Percentiles rank a stretch among this genome's conserved stretches.
Conservation (phyloP, 2,888 invertebrate species). For the Agriotes lineatus region DNA sequence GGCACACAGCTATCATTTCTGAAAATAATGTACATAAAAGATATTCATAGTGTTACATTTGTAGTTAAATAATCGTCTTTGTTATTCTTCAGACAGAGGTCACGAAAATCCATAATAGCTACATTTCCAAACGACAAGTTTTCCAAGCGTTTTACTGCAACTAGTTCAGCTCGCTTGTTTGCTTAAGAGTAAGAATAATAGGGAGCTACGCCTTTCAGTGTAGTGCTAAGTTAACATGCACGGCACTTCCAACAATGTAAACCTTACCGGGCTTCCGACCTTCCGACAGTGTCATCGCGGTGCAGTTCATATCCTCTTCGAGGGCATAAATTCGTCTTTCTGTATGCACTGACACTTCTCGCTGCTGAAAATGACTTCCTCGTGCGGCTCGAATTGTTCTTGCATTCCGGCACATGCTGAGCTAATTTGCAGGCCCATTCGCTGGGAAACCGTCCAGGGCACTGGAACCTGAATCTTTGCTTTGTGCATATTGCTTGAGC, state of each 20-base stretch:
- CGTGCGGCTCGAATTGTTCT: constrained; percentile 5
- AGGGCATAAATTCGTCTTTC: constrained; percentile 21
- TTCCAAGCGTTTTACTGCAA: background rate
- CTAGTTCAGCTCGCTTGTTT: constrained; percentile 1
- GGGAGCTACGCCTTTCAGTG: constrained; percentile 18
- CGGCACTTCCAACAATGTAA: constrained; percentile 24
- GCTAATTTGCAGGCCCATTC: background rate
- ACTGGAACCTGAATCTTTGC: too few relatives aligned
- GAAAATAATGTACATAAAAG: too few relatives aligned
- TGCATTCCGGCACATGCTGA: background rate
- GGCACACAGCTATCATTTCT: too few relatives aligned
- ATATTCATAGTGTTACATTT: too few relatives aligned
- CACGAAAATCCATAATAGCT: too few relatives aligned
- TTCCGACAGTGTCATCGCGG: constrained; percentile 29
- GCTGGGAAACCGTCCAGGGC: background rate
- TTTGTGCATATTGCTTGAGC: too few relatives aligned
- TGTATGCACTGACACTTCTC: constrained; percentile 27
- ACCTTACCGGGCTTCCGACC: constrained; percentile 26
- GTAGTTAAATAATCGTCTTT: too few relatives aligned
- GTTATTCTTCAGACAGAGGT: too few relatives aligned
- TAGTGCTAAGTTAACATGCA: constrained; percentile 33
- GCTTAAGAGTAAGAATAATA: constrained; percentile 19
- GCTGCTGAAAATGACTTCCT: constrained; percentile 12
- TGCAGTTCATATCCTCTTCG: constrained; percentile 27
- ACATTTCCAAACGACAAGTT: too few relatives aligned